Evolutionary conservation across 2,888 invertebrate genomes (phyloP), one percentile per base, ranked within the genome.

Genomic region (Morpho deidamia): DNA sequence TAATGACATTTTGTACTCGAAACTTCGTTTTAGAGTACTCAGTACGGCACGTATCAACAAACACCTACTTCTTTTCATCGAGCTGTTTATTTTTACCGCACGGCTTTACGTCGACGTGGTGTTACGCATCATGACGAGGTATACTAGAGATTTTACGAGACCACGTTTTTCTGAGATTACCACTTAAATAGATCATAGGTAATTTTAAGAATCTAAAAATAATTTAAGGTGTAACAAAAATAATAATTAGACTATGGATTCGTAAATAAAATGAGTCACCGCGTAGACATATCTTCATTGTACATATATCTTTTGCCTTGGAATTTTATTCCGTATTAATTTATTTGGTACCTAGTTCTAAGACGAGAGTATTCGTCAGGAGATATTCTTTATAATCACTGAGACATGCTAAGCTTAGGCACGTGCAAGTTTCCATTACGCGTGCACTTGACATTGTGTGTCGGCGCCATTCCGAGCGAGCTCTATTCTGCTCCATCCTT

Each of bases 361-460:
- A 23, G 23, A 23, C 23, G 23, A 23, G 23, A 23, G 23, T 23
- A 23, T 23, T 23, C 23, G 23, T 23, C 23, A 23, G 3, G 23
- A 2, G 23, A 23, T 23, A 23, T 23, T 23, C 23, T 23, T 5
- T 23, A 23, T 23, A 23, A 23, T 23, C 23, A 7, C 8, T 7
- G 11, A 32, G 43, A 32, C 11, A 32, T 43, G 32, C 32, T 43
- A 12, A 11, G 1, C 44, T 11, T 12, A 9, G 12, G 12, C 10
- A 5, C 11, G 10, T 40, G 50, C 50, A 56, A 43, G 50, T 49
- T 47, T 59, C 61, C 68, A 69, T 66, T 65, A 67, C 65, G 63
- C 74, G 78, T 84, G 82, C 71, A 79, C 85, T 86, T 85, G 84
- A 86, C 86, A 84, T 85, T 87, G 84, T 74, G 23, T 9, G 60